Percentiles rank a stretch among this genome's conserved stretches.
These are phyloP conservation scores for Dasysyrphus albostriatus DNA, from an alignment of 2,888 invertebrate species.

Conservation along the genomic window DNA sequence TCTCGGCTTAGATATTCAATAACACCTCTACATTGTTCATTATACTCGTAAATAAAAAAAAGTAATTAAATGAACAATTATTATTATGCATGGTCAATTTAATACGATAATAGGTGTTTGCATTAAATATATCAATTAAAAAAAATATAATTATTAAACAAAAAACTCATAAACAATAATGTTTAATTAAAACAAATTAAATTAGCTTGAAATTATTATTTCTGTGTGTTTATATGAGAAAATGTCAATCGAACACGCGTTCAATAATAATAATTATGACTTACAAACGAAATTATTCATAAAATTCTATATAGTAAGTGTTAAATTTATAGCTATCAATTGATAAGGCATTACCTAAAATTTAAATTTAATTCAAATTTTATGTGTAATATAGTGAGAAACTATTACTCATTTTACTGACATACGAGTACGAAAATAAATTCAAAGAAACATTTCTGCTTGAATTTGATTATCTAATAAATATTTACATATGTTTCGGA, in stretches of 20 bases:
- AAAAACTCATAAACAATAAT: slow-evolving; percentile 1
- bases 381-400: too few species aligned
- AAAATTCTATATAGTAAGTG: not conserved
- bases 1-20: not conserved
- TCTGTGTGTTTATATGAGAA: not conserved
- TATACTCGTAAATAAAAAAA: not conserved
- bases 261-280: too few species aligned
- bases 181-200: not conserved
- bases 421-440: too few species aligned
- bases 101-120: not conserved
- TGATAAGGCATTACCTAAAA: too few species aligned
- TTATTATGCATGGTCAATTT: not conserved
- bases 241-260: not conserved
- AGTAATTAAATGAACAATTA: not conserved
- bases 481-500: too few species aligned
- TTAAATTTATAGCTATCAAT: too few species aligned
- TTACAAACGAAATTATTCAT: not conserved
- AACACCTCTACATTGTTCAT: not conserved
- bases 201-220: not conserved
- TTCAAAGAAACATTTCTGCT: too few species aligned
- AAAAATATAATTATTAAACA: not conserved
- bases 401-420: too few species aligned
- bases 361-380: too few species aligned
- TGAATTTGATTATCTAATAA: too few species aligned
- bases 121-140: not conserved